A percentile compares a stretch with the other conserved stretches of the same genome.
Evolutionary conservation across 2,797 vertebrate genomes (phyloP).

Genomic region (Trachops cirrhosus): DNA sequence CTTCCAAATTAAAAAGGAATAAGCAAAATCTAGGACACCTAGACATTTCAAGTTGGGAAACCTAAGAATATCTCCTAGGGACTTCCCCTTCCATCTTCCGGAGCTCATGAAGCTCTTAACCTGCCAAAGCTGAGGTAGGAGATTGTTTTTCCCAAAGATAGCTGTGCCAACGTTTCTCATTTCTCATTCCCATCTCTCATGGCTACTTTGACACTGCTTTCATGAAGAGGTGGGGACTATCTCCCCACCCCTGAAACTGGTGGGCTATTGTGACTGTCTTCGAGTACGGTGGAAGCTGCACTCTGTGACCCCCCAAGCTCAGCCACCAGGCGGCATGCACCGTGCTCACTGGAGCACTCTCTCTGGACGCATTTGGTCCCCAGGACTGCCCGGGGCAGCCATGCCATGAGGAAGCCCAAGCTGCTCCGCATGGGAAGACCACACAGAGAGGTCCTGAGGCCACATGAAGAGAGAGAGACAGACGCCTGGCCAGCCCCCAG

Average conservation of each 20-base stretch:
- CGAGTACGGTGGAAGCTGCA: background rate
- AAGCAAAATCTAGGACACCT: background rate
- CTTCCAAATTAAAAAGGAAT: conserved; percentile 29
- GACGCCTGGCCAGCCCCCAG: background rate
- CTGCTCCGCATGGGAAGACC: background rate
- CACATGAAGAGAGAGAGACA: background rate
- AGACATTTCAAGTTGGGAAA: background rate
- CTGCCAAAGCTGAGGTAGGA: background rate
- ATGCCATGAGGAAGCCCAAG: background rate
- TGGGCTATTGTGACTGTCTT: background rate
- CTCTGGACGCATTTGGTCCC: background rate
- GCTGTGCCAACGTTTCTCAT: background rate
- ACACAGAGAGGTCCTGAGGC: background rate
- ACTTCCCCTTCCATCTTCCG: background rate
- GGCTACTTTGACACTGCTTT: background rate
- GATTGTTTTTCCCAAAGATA: background rate
- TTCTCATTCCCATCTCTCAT: background rate
- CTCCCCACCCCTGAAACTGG: background rate
- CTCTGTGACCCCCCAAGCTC: background rate
- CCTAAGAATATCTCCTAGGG: background rate
- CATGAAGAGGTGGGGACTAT: background rate
- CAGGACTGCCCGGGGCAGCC: background rate
- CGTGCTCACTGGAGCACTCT: background rate
- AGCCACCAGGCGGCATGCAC: background rate
- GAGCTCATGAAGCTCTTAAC: background rate